Evolutionary conservation across 2,888 invertebrate species (phyloP).

Genomic region (Bedellia somnulentella): DNA sequence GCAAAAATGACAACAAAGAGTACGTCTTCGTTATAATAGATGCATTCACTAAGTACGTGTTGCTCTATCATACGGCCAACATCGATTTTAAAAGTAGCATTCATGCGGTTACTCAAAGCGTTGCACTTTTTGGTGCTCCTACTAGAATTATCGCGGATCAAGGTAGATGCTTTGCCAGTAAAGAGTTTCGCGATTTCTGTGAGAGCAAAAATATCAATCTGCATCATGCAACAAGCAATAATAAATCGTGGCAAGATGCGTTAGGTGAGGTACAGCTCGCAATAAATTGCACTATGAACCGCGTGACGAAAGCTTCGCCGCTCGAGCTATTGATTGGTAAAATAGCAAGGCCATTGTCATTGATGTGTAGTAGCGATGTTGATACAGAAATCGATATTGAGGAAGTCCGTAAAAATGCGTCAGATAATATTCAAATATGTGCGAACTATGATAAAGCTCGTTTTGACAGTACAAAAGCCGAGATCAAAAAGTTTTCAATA

Average conservation of each 20-base stretch:
- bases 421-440: too few relatives aligned
- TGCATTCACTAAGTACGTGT: too few relatives aligned
- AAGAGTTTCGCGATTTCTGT: too few relatives aligned
- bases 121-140: slow-evolving; percentile 10
- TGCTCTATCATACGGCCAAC: not conserved
- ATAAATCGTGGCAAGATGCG: slow-evolving; percentile 15
- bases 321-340: slow-evolving; percentile 14
- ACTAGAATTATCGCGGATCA: too few relatives aligned
- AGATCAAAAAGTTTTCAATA: too few relatives aligned
- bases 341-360: slow-evolving; percentile 7
- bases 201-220: slow-evolving; percentile 10
- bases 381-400: too few relatives aligned
- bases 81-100: slow-evolving; percentile 3
- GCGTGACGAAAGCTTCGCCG: slow-evolving; percentile 17
- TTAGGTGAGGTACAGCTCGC: slow-evolving; percentile 15
- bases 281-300: slow-evolving; percentile 14
- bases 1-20: slow-evolving; percentile 6
- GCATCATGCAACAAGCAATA: slow-evolving; percentile 11
- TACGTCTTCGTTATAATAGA: too few relatives aligned
- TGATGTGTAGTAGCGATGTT: too few relatives aligned
- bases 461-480: too few relatives aligned
- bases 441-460: too few relatives aligned
- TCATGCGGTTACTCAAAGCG: slow-evolving; percentile 3
- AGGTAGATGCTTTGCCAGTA: too few relatives aligned
- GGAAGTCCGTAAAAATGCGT: too few relatives aligned